Base-by-base conservation (phyloP, 1,140 invertebrate genomes). In the Aphaenogaster floridana region DNA sequence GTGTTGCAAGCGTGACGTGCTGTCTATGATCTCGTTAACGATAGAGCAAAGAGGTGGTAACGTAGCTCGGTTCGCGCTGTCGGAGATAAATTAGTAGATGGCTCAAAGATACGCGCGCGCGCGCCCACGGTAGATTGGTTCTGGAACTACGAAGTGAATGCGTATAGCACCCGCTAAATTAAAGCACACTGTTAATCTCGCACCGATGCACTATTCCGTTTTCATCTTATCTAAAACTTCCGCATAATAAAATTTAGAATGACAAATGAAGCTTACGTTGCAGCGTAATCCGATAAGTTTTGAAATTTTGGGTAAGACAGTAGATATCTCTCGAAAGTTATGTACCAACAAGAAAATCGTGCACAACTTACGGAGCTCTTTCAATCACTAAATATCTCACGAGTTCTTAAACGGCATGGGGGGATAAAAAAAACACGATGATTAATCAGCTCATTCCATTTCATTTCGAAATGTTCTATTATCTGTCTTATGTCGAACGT, bases 81-180 rank as follows among this genome's bases (percentile, higher is more conserved):
- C 81, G 79, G 76, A 84, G 69, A 89, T 89, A 89, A 88, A 89
- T 86, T 88, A 61, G 57, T 63, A 79, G 89, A 90, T 90, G 54
- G 71, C 2, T 59, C 69, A 39, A 69, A 79, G 28, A 78, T 77
- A 77, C 36, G 45, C 61, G 28, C 15, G 6, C 74, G 57, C 72
- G 15, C 17, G 17, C 64, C 78, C 86, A 89, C 28, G 71, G 52
- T 50, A 86, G 63, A 89, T 89, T 89, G 81, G 36, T 79, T 86
- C 28, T 68, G 45, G 57, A 71, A 81, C 11, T 69, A 61, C 5
- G 39, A 68, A 72, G 69, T 28, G 54, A 89, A 39, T 36, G 61
- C n/a, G 28, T 36, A 21, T 48, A 54, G 71, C 54, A 76, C 7
- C 63, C 6, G 54, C 54, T 72, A 57, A 50, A 48, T 86, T 89